A percentile compares a stretch with the other conserved stretches of the same genome.
Conservation (phyloP, 2,888 invertebrate species). For the Lepidochrysops patricia region DNA sequence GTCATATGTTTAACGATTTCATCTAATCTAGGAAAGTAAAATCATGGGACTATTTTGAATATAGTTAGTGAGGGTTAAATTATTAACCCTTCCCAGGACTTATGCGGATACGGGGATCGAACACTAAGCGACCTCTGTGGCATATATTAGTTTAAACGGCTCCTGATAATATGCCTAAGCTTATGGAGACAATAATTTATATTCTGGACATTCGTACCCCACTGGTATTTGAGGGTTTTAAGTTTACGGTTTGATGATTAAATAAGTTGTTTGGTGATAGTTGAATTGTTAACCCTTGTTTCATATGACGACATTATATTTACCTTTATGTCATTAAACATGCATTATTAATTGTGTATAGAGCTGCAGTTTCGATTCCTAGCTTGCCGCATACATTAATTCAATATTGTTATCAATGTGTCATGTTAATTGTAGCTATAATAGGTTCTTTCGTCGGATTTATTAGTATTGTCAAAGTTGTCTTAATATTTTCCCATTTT, state of each 20-base stretch:
- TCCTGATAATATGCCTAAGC: constrained; percentile 9
- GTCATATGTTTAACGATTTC: neutral
- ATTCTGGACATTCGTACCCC: neutral
- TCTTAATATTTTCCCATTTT: no score
- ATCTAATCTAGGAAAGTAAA: neutral
- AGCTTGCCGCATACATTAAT: no score
- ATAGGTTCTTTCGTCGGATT: no score
- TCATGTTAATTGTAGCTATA: no score
- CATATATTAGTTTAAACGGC: constrained; percentile 4
- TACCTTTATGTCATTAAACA: no score
- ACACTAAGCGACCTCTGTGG: neutral
- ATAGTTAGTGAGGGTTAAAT: constrained; percentile 1
- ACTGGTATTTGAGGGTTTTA: neutral
- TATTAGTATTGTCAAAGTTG: no score
- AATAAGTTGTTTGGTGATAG: neutral
- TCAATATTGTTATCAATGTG: no score
- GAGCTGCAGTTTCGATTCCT: no score
- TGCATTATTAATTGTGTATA: neutral
- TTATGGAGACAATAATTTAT: constrained; percentile 8
- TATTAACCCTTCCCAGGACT: neutral
- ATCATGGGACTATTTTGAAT: neutral
- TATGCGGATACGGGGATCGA: constrained; percentile 1
- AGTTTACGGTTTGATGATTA: neutral
- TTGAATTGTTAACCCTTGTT: neutral
- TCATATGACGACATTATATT: no score